Base-by-base conservation (phyloP, 2,113 vertebrate species). In the Menidia beryllina region DNA sequence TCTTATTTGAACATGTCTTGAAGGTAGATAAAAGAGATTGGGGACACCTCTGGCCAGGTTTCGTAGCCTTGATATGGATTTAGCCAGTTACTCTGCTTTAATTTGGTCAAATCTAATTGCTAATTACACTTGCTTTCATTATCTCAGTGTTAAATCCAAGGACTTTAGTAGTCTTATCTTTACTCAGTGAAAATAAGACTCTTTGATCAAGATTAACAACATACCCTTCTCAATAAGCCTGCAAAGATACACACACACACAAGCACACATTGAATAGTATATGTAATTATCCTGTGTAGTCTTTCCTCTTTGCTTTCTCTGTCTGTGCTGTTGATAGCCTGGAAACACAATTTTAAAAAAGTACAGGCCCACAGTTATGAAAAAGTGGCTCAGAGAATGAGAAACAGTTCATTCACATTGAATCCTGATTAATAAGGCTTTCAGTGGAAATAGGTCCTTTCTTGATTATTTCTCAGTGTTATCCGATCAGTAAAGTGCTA, bases 211-310 rank as follows among this genome's bases (percentile, higher is more conserved):
- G 77, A 87, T 77, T 69, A 89, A 75, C 64, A 77, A 74, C 50
- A 26, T 60, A 69, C 41, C 60, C 62, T n/a, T 54, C 45, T 84
- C 26, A 51, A 68, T 73, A 13, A 52, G 39, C 62, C 55, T 69
- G 55, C 57, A 47, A 19, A 45, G 17, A 77, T 56, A 58, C 61
- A 17, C 36, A 26, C 58, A 54, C 25, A 58, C 54, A 57, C 56
- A 43, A 4, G 41, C 50, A 21, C 53, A 57, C 38, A 63, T 11
- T 38, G 26, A 68, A 51, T 30, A 25, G 57, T 71, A 81, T 61
- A 70, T 47, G 65, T 77, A 86, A 81, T 86, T 38, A 90, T 78
- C 82, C 86, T 66, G 68, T 87, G 87, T 86, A 69, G 79, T 89
- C 66, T 75, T 61, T 76, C 55, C 27, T 76, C 53, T 50, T 74